Evolutionary conservation across 2,797 vertebrate species (phyloP), one percentile per base, ranked within the genome.

Genomic region (Alcedo atthis): DNA sequence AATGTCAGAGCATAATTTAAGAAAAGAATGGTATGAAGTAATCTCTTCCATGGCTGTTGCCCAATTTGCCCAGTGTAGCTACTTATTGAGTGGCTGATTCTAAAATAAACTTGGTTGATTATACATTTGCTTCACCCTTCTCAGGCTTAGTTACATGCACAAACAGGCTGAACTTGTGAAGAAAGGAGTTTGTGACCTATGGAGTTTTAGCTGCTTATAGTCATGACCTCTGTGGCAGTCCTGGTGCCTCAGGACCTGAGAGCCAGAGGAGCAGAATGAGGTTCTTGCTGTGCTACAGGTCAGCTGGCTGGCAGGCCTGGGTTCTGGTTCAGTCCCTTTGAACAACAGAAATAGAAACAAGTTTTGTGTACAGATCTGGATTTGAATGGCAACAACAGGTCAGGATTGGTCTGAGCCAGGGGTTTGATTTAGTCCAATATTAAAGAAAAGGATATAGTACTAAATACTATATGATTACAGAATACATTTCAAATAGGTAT

Each of bases 1-100:
- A 93, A 90, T 91, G 95, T 97, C 90, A 96, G 94, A 95, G 67
- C 74, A 78, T 85, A 93, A 80, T 94, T 82, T 78, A 91, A 86
- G 54, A 81, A 53, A 77, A 79, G 33, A 55, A 43, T 68, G 55
- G 11, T 85, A 69, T 63, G 58, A 85, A 91, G 25, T 3, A 84
- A 86, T 70, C 20, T 89, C 49, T 80, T 75, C 53, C 66, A 14
- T 83, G 92, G 93, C 94, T 94, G 66, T 78, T 95, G 96, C 93
- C 97, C 92, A 93, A 93, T 95, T 91, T 92, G 82, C 92, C 92
- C 85, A 92, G 64, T 88, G 93, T 62, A 95, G 87, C 28, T 66
- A 69, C 61, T 94, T 95, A 63, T 20, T 68, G 80, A 94, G 91
- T 94, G 90, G 84, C 92, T 93, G 92, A 83, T 88, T 97, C 90